phyloP scores from a whole-genome alignment of 2,113 vertebrate genomes.

The Isichthys henryi region DNA sequence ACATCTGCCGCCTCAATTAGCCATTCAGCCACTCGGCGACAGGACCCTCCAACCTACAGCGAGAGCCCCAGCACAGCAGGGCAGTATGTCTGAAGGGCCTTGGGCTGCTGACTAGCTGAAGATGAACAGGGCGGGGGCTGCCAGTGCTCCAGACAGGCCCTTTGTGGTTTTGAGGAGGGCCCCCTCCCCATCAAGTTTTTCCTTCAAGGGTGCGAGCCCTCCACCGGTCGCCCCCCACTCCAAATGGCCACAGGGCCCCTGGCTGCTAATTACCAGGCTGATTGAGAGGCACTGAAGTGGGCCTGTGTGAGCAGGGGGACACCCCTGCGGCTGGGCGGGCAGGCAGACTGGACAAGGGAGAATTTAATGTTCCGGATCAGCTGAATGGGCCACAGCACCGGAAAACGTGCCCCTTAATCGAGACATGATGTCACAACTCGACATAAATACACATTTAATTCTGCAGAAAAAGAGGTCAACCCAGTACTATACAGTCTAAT shows the following conservation, averaged over 20 bases:
- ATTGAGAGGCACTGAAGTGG: conserved; percentile 59
- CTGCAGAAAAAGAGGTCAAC: neutral
- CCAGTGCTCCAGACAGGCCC: conserved; percentile 51
- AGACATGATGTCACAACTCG: neutral
- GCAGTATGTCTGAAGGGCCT: conserved; percentile 46
- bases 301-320: conserved; percentile 26
- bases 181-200: conserved; percentile 35
- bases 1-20: conserved; percentile 58
- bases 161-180: conserved; percentile 50
- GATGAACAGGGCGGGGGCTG: conserved; percentile 41
- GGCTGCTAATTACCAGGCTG: conserved; percentile 61
- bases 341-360: neutral
- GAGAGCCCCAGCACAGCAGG: conserved; percentile 33
- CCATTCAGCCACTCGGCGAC: conserved; percentile 34
- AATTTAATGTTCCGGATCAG: neutral
- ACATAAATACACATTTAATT: neutral
- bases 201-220: conserved; percentile 45
- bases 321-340: neutral
- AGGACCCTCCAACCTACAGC: conserved; percentile 20
- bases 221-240: conserved; percentile 33
- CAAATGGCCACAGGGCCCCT: conserved; percentile 53
- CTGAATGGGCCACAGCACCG: neutral
- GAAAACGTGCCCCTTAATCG: neutral
- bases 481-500: neutral
- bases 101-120: conserved; percentile 44